These are phyloP conservation scores for Tupaia tana DNA, from an alignment of 2,113 vertebrate genomes.

Conservation along the genomic window DNA sequence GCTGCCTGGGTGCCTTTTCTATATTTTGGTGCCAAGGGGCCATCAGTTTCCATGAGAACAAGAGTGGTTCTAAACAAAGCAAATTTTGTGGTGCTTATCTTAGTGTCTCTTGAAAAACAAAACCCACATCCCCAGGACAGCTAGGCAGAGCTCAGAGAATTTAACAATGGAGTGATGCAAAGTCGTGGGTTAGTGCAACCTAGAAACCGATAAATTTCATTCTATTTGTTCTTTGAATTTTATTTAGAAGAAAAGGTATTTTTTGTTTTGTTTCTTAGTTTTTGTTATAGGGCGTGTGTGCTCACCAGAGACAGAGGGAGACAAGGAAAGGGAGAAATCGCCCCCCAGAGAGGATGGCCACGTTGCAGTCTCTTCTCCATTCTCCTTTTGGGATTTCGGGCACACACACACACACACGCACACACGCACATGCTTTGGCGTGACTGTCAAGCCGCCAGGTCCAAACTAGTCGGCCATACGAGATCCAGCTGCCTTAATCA, in stretches of 20 bases:
- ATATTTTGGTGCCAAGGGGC: constrained; percentile 49
- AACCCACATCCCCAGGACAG: neutral
- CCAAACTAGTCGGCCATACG: no score
- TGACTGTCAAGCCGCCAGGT: no score
- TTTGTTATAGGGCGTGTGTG: no score
- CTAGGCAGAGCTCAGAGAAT: neutral
- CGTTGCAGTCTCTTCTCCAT: no score
- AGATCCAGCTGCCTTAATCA: no score
- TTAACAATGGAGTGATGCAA: neutral
- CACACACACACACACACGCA: no score
- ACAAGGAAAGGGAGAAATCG: no score
- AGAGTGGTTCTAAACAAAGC: constrained; percentile 18
- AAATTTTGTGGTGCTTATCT: neutral
- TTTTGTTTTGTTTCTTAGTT: neutral
- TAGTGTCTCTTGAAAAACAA: neutral
- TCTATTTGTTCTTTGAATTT: constrained; percentile 26
- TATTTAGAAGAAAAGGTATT: constrained; percentile 21
- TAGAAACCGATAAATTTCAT: neutral
- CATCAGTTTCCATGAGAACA: constrained; percentile 78
- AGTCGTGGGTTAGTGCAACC: neutral
- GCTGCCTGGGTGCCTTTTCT: constrained; percentile 35
- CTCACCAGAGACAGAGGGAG: no score
- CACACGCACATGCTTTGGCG: no score
- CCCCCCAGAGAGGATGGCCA: no score
- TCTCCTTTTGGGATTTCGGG: no score